Conservation (phyloP, 2,888 invertebrate species). For the Parelbella ahira region DNA sequence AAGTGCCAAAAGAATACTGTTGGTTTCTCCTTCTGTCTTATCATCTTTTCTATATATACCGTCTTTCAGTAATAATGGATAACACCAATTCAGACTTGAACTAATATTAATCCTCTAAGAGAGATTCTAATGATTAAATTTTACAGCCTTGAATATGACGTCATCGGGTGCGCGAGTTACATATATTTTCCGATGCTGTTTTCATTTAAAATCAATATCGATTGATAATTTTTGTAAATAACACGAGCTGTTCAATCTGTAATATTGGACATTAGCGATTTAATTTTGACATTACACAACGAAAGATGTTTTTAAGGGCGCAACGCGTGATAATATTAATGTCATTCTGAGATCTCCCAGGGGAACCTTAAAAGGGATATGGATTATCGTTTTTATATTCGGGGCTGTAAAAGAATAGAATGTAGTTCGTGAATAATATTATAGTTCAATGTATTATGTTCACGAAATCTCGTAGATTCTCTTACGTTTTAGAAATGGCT, state of each 20-base stretch:
- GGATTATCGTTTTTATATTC: conserved; percentile 32
- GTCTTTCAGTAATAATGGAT: conserved; percentile 54
- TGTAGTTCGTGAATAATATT: conserved; percentile 44
- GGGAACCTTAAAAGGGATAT: too few relatives aligned
- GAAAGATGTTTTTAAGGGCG: too few relatives aligned
- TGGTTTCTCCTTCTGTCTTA: conserved; percentile 31
- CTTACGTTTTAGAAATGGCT: conserved; percentile 63
- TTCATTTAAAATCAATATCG: conserved; percentile 3
- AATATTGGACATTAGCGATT: too few relatives aligned
- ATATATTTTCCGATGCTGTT: conserved; percentile 2
- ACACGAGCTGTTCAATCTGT: too few relatives aligned
- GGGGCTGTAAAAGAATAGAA: conserved; percentile 52
- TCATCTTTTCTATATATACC: conserved; percentile 41
- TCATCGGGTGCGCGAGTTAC: conserved; percentile 1
- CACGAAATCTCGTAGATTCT: conserved; percentile 44
- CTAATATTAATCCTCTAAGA: conserved; percentile 56
- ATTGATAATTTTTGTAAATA: conserved; percentile 15
- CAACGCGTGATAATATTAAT: too few relatives aligned
- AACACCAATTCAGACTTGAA: conserved; percentile 72
- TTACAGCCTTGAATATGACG: conserved; percentile 48
- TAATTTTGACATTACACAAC: too few relatives aligned
- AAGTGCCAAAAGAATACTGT: conserved; percentile 47
- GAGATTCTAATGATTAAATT: conserved; percentile 53
- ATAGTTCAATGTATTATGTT: conserved; percentile 46
- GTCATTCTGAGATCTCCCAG: too few relatives aligned